Percentiles rank a stretch among this genome's conserved stretches.
Evolutionary conservation across 2,797 vertebrate genomes (phyloP).

Genomic region (Lepilemur septentrionalis): DNA sequence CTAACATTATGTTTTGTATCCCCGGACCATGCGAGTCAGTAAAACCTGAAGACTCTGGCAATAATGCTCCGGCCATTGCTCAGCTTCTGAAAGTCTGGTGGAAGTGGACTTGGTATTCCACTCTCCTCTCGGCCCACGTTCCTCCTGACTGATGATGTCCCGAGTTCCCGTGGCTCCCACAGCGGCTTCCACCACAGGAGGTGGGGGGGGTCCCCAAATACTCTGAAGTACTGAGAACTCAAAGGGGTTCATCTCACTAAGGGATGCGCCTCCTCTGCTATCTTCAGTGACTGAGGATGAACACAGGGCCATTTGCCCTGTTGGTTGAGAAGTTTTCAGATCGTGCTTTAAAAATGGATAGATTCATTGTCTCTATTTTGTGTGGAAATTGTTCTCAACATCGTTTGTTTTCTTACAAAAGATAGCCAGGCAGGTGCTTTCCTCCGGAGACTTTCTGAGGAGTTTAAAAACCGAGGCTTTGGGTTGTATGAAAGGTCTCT

Average conservation of each 20-base stretch:
- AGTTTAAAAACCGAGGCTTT: slow-evolving; percentile 8
- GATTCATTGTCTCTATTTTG: background rate
- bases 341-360: background rate
- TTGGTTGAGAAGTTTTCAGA: background rate
- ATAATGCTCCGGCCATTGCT: background rate
- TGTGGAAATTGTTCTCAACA: fast-evolving
- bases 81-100: background rate
- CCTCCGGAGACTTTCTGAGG: background rate
- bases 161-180: no score
- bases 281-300: background rate
- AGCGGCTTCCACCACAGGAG: background rate
- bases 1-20: background rate
- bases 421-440: background rate
- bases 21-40: background rate
- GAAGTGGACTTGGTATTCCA: fast-evolving
- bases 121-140: background rate
- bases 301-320: background rate
- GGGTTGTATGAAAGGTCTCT: background rate
- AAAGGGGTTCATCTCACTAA: background rate
- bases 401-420: background rate
- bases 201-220: background rate
- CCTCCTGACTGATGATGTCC: background rate
- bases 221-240: background rate
- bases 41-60: background rate
- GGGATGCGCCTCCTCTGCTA: background rate